phyloP scores from a whole-genome alignment of 30 jellyfish, hydroid and myxozoan genomes.

The Aurelia sp. region DNA sequence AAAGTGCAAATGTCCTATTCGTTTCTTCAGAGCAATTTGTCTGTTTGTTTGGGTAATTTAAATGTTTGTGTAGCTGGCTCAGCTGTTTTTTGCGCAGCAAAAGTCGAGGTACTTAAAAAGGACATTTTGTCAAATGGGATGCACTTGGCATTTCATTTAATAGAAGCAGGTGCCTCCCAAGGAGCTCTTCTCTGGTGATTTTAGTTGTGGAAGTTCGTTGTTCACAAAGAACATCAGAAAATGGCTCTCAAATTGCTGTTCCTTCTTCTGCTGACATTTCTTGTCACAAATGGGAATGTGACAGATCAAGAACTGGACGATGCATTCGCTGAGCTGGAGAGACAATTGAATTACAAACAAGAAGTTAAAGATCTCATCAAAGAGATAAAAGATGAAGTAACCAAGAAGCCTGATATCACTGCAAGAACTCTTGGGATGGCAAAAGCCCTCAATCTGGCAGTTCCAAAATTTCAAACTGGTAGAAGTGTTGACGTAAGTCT shows the following conservation, averaged over 20 bases:
- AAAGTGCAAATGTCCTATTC: no score
- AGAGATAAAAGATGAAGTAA: background rate
- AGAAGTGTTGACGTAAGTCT: constrained; percentile 10
- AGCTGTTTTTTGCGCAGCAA: no score
- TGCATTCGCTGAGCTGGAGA: background rate
- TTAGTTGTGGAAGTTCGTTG: no score
- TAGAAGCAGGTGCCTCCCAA: no score
- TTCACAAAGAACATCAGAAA: no score
- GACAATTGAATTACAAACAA: constrained; percentile 1
- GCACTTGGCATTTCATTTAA: no score
- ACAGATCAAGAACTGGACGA: background rate
- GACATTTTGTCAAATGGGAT: no score
- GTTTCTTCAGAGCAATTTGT: no score
- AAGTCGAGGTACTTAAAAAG: no score
- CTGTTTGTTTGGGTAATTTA: no score
- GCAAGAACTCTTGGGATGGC: constrained; percentile 24
- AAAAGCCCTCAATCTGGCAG: constrained; percentile 26
- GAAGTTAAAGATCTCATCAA: background rate
- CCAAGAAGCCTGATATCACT: background rate
- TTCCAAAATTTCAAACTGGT: background rate
- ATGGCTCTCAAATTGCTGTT: background rate
- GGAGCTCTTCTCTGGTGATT: no score
- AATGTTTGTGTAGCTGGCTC: no score
- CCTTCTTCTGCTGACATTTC: background rate
- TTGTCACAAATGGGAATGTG: background rate